A percentile compares a stretch with the other conserved stretches of the same genome.
Evolutionary conservation across 2,888 invertebrate genomes (phyloP).

Genomic region (Malacosoma neustria): DNA sequence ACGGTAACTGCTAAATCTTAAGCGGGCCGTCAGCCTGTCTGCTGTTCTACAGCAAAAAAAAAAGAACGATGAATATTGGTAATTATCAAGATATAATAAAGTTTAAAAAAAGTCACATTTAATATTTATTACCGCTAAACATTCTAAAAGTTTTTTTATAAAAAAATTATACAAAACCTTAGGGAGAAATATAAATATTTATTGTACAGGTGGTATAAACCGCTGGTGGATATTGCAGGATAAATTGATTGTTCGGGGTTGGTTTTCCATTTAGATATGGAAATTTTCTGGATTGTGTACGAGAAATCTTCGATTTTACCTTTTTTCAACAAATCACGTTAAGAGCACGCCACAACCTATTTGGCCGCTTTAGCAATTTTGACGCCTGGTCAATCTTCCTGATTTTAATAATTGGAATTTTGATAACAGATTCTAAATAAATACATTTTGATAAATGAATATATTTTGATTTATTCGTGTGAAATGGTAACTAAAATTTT

Average conservation of each 20-base stretch:
- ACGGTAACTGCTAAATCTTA: too few relatives aligned
- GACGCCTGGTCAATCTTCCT: conserved; percentile 24
- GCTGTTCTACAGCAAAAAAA: too few relatives aligned
- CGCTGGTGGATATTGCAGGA: conserved; percentile 72
- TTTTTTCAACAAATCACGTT: conserved; percentile 61
- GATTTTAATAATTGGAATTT: conserved; percentile 12
- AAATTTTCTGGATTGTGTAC: conserved; percentile 73
- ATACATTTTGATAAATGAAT: too few relatives aligned
- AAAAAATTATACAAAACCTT: conserved; percentile 50
- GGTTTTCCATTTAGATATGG: conserved; percentile 76
- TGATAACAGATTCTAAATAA: too few relatives aligned
- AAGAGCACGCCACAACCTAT: conserved; percentile 25
- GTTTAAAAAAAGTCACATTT: too few relatives aligned
- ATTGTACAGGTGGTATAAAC: conserved; percentile 74
- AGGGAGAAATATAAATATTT: conserved; percentile 69
- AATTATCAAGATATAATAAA: too few relatives aligned
- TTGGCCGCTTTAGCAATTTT: conserved; percentile 20
- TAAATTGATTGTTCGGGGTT: conserved; percentile 75
- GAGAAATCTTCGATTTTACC: conserved; percentile 64
- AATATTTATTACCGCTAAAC: not conserved
- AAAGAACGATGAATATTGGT: too few relatives aligned
- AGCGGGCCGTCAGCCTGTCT: too few relatives aligned
- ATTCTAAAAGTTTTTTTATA: conserved; percentile 25
- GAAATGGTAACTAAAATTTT: too few relatives aligned
- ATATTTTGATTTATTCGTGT: too few relatives aligned